phyloP scores from a whole-genome alignment of 1,140 invertebrate genomes.

The Penaeus japonicus region DNA sequence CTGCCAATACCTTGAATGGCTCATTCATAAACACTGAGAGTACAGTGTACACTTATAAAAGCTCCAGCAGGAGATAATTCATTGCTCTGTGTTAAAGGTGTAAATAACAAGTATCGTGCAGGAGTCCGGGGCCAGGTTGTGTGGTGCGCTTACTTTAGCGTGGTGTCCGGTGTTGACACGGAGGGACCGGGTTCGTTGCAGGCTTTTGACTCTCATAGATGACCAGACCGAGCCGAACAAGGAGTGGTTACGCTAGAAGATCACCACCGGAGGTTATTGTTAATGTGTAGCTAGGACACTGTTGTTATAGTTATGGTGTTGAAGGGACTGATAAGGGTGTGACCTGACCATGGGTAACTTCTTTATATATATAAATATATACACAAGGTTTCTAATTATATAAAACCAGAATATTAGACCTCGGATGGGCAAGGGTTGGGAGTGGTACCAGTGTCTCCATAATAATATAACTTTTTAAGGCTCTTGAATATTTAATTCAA shows the following conservation, averaged over 20 bases:
- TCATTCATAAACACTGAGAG: too few species aligned
- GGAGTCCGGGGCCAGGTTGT: slow-evolving; percentile 4
- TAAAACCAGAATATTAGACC: too few species aligned
- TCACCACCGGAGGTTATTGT: slow-evolving; percentile 42
- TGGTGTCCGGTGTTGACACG: slow-evolving; percentile 68
- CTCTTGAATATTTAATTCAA: too few species aligned
- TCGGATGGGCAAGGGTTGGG: too few species aligned
- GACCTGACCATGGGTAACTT: neutral
- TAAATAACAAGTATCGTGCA: slow-evolving; percentile 1
- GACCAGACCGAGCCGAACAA: slow-evolving; percentile 95
- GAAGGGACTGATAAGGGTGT: too few species aligned
- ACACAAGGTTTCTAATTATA: neutral
- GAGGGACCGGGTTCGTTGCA: slow-evolving; percentile 62
- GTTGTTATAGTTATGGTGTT: neutral
- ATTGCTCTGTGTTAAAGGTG: too few species aligned
- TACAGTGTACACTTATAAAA: too few species aligned
- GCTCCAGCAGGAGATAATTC: too few species aligned
- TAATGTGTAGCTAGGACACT: slow-evolving; percentile 19
- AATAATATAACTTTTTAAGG: too few species aligned
- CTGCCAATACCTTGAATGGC: neutral
- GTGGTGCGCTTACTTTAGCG: slow-evolving; percentile 68
- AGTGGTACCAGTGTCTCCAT: too few species aligned
- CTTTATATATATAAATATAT: slow-evolving; percentile 23
- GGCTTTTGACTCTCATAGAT: slow-evolving; percentile 77
- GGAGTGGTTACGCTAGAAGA: slow-evolving; percentile 88